Conservation (phyloP, 2,888 invertebrate species). For the Melinopterus prodromus region DNA sequence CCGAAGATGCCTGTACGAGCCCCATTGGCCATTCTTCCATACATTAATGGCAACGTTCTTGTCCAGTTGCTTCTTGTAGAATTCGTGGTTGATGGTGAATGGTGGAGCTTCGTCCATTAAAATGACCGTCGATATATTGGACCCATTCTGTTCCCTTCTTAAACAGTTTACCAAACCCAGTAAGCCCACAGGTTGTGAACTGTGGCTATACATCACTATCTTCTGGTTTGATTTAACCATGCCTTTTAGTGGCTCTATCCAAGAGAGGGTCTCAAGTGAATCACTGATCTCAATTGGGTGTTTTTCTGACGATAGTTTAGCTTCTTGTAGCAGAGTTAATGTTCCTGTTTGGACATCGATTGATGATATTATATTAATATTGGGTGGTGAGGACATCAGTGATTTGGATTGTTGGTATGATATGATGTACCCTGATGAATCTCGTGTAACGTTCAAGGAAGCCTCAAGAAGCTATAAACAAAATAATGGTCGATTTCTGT, state of each 20-base stretch:
- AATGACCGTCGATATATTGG: conserved; percentile 68
- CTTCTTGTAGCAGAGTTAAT: not conserved
- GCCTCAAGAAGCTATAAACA: not conserved
- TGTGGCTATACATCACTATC: conserved; percentile 70
- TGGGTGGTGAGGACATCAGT: not conserved
- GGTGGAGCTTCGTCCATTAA: conserved; percentile 67
- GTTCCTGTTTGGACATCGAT: not conserved
- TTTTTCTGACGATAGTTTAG: not conserved
- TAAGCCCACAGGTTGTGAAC: conserved; percentile 78
- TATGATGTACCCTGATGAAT: not conserved
- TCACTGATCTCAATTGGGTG: not conserved
- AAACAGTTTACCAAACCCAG: conserved; percentile 90
- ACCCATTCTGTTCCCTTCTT: conserved; percentile 71
- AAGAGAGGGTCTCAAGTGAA: conserved; percentile 14
- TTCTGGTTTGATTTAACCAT: conserved; percentile 46
- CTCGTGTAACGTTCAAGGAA: not conserved
- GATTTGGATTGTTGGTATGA: not conserved
- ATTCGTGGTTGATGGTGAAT: conserved; percentile 70
- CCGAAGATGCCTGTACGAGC: conserved; percentile 83
- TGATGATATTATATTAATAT: not conserved
- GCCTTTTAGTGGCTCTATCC: conserved; percentile 23
- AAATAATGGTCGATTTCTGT: not conserved
- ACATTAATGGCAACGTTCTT: conserved; percentile 85
- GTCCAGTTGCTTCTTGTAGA: conserved; percentile 72
- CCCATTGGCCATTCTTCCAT: conserved; percentile 66